These are phyloP conservation scores for Hedychridium roseum DNA, from an alignment of 2,888 invertebrate genomes.

Conservation along the genomic window DNA sequence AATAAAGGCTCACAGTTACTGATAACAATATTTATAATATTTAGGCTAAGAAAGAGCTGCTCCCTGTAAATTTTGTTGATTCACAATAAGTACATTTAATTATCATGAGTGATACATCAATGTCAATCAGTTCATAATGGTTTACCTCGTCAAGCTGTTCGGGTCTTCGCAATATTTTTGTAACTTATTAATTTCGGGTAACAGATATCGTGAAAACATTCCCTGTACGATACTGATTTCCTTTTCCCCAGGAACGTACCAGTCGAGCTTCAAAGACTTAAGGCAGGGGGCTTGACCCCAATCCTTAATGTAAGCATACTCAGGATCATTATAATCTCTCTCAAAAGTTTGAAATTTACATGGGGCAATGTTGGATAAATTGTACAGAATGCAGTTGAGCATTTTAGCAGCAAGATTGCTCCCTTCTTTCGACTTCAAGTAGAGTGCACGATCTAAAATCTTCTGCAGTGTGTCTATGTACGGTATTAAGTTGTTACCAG, in stretches of 20 bases:
- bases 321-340: slow-evolving; percentile 70
- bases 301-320: slow-evolving; percentile 70
- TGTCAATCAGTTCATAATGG: not conserved
- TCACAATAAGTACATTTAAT: not conserved
- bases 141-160: slow-evolving; percentile 64
- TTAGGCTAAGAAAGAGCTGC: slow-evolving; percentile 73
- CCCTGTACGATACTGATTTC: slow-evolving; percentile 75
- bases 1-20: slow-evolving; percentile 72
- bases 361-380: slow-evolving; percentile 71
- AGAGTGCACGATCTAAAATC: slow-evolving; percentile 76
- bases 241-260: slow-evolving; percentile 78
- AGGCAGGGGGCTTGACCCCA: slow-evolving; percentile 82
- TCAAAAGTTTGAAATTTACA: slow-evolving; percentile 65
- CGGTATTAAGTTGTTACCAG: slow-evolving; percentile 71
- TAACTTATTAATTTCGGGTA: slow-evolving; percentile 71
- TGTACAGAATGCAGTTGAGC: slow-evolving; percentile 68
- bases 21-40: slow-evolving; percentile 73
- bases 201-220: slow-evolving; percentile 73
- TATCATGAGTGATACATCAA: not conserved
- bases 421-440: slow-evolving; percentile 75
- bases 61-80: slow-evolving; percentile 65
- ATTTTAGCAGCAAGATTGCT: slow-evolving; percentile 69
- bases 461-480: slow-evolving; percentile 72
- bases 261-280: slow-evolving; percentile 73
- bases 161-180: slow-evolving; percentile 66